Base-by-base conservation (phyloP, 2,113 vertebrate genomes). In the Macquaria ambigua region DNA sequence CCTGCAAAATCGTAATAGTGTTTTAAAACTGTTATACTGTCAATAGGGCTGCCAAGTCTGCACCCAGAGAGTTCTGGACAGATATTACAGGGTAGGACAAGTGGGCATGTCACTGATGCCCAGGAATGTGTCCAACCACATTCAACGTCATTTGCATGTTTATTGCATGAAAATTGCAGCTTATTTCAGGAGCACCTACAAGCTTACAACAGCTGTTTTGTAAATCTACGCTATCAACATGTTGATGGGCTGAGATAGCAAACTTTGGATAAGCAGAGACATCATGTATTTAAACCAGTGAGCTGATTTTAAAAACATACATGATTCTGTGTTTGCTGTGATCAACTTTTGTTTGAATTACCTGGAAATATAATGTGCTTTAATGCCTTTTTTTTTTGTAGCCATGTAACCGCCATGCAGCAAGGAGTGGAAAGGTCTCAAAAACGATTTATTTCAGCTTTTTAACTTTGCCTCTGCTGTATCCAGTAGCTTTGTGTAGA, bases 11-110 rank as follows among this genome's bases (percentile, higher is more conserved):
- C 11, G 82, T n/a, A n/a, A n/a, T n/a, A 72, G 52, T 83, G 66
- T 76, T 84, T 73, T 86, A 8, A 80, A 91, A 75, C 52, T 89
- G n/a, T 89, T 71, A 80, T 85, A 74, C 79, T 90, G 83, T 93
- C 84, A 87, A 74, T 93, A 94, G 92, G 93, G 80, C 74, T 83
- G 39, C 89, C 84, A 73, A 64, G 55, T 86, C 85, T 79, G 67
- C 84, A 86, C 88, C 85, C 85, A 93, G 85, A 93, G 91, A 90
- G 83, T 61, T 89, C 84, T 81, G 85, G 87, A 93, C 90, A 85
- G 68, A 91, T 91, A 73, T 89, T 67, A 72, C 79, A 82, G 93
- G 94, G 95, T 95, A 95, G 81, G 93, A 93, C 37, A 61, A 83
- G 82, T 79, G 77, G 91, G 77, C 77, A 58, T 91, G 74, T 83